Evolutionary conservation across 2,797 vertebrate genomes (phyloP).

Genomic region (Catharus ustulatus): DNA sequence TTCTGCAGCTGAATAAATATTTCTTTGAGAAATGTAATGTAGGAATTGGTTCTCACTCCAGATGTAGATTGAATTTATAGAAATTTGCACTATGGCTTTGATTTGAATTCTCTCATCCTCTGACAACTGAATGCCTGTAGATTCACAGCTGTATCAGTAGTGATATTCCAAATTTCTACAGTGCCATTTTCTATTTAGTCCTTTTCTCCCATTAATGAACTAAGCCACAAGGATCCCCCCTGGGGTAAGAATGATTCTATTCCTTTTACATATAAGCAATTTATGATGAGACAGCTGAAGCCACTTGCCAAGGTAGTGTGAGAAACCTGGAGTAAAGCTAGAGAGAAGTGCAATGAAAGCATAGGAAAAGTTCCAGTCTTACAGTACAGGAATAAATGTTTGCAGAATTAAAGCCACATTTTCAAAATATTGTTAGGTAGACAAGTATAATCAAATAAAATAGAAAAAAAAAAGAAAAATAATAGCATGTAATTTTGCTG

Average conservation of each 20-base stretch:
- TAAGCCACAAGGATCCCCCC: neutral
- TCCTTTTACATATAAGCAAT: neutral
- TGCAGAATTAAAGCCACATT: neutral
- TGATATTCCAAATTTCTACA: neutral
- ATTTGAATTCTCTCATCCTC: slow-evolving; percentile 2
- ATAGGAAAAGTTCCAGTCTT: neutral
- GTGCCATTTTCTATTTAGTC: neutral
- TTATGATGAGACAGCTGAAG: slow-evolving; percentile 11
- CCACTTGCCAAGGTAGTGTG: neutral
- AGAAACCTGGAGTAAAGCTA: neutral
- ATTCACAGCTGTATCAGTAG: neutral
- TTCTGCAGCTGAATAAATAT: slow-evolving; percentile 48
- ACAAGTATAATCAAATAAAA: neutral
- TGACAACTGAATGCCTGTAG: neutral
- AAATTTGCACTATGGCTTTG: slow-evolving; percentile 41
- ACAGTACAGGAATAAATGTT: neutral
- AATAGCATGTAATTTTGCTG: neutral
- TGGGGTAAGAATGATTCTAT: neutral
- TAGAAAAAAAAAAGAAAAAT: neutral
- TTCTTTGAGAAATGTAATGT: neutral
- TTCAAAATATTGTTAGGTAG: neutral
- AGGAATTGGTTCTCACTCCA: slow-evolving; percentile 25
- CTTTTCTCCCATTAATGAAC: neutral
- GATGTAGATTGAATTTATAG: slow-evolving; percentile 4
- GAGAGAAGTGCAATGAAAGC: neutral